phyloP scores from a whole-genome alignment of 2,113 vertebrate species.

The Aphyosemion australe region DNA sequence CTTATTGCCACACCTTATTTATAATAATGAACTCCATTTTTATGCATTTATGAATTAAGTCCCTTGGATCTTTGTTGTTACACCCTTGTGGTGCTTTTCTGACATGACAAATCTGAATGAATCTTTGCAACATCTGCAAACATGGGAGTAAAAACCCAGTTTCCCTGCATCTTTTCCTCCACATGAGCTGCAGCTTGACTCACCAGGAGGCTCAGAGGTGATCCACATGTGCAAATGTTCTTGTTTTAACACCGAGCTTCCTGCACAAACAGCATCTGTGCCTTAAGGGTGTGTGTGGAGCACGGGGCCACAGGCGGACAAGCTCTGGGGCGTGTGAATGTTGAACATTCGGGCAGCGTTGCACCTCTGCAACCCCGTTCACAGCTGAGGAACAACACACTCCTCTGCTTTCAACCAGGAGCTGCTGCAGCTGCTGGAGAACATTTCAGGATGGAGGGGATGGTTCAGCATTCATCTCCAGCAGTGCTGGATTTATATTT shows the following conservation, averaged over 20 bases:
- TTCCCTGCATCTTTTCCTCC: background rate
- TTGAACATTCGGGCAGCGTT: constrained; percentile 57
- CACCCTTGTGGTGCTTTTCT: too few species aligned
- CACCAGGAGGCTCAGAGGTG: constrained; percentile 29
- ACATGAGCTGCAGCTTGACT: background rate
- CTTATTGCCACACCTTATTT: background rate
- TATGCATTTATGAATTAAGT: too few species aligned
- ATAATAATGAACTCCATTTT: too few species aligned
- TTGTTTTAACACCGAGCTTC: constrained; percentile 10
- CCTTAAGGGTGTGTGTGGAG: constrained; percentile 61
- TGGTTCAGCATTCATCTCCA: too few species aligned
- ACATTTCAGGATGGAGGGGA: constrained; percentile 9
- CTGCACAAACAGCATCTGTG: constrained; percentile 53
- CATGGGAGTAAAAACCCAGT: background rate
- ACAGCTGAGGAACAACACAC: constrained; percentile 62
- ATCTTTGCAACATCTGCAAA: too few species aligned
- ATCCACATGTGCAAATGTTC: constrained; percentile 1
- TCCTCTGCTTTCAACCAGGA: constrained; percentile 45
- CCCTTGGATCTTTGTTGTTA: too few species aligned
- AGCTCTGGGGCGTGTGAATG: constrained; percentile 70
- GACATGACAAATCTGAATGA: too few species aligned
- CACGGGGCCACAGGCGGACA: constrained; percentile 51
- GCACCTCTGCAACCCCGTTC: constrained; percentile 50
- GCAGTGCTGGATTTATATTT: background rate
- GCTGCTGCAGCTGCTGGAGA: constrained; percentile 25